Evolutionary conservation across 2,797 vertebrate genomes (phyloP).

Genomic region (Poecilia wingei): DNA sequence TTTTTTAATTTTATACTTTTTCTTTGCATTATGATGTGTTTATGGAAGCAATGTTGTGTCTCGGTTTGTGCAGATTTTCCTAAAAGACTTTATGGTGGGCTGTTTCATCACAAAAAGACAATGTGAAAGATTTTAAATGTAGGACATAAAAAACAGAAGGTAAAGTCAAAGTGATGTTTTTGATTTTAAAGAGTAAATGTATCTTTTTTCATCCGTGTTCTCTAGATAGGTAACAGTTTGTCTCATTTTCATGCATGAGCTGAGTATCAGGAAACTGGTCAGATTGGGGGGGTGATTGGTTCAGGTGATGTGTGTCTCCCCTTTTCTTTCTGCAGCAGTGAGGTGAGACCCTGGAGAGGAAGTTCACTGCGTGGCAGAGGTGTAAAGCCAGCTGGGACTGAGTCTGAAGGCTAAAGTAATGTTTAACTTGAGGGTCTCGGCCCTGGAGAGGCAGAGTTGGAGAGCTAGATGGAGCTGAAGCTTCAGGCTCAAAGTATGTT

Average conservation of each 20-base stretch:
- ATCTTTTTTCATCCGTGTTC: too few relatives aligned
- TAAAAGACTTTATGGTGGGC: neutral
- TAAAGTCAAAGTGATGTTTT: neutral
- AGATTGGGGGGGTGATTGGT: neutral
- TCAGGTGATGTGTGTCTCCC: neutral
- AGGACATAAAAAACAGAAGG: neutral
- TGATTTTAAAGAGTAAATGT: neutral
- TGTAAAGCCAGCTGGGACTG: neutral
- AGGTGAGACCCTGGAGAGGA: neutral
- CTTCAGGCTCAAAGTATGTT: neutral
- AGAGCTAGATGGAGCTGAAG: neutral
- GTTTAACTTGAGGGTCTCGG: neutral
- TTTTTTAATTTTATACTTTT: too few relatives aligned
- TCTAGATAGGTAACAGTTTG: too few relatives aligned
- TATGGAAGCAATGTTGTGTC: neutral
- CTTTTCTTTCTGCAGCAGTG: neutral
- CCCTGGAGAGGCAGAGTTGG: neutral
- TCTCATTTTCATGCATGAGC: neutral
- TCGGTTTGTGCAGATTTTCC: neutral
- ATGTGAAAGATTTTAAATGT: conserved; percentile 17
- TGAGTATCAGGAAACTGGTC: neutral
- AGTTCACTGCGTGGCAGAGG: neutral
- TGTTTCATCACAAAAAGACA: neutral
- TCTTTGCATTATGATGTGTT: neutral
- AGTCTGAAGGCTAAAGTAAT: neutral